phyloP scores from a whole-genome alignment of 2,113 vertebrate genomes.

The Ia io region DNA sequence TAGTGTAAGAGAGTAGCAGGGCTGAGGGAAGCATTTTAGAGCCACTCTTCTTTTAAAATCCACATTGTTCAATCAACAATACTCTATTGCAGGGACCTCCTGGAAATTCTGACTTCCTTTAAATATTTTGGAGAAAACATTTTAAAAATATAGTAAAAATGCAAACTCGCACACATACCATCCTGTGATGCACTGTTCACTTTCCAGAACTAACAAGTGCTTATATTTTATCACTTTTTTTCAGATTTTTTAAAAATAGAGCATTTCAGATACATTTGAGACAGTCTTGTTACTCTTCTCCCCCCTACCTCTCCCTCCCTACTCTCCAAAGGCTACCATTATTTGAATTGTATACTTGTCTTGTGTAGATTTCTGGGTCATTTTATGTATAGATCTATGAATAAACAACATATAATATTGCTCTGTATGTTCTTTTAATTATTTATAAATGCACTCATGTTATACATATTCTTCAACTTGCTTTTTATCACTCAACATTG shows the following conservation, averaged over 20 bases:
- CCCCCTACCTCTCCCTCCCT: background rate
- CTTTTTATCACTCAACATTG: background rate
- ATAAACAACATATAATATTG: background rate
- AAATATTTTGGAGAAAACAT: background rate
- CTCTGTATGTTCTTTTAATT: background rate
- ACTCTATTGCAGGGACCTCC: background rate
- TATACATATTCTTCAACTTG: background rate
- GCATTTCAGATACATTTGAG: background rate
- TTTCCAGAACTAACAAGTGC: background rate
- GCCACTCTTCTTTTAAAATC: background rate
- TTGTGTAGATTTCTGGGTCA: background rate
- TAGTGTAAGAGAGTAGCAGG: background rate
- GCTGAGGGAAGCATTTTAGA: background rate
- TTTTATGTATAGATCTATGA: background rate
- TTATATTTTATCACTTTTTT: background rate
- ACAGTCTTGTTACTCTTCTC: background rate
- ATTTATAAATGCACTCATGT: background rate
- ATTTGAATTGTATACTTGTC: constrained; percentile 5
- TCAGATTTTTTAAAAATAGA: background rate
- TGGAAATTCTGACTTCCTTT: background rate
- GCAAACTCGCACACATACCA: background rate
- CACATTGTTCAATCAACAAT: background rate
- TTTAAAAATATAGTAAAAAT: background rate
- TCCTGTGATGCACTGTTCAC: background rate
- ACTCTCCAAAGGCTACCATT: background rate